Conservation (phyloP, 1,140 invertebrate species). For the Anastrepha ludens region DNA sequence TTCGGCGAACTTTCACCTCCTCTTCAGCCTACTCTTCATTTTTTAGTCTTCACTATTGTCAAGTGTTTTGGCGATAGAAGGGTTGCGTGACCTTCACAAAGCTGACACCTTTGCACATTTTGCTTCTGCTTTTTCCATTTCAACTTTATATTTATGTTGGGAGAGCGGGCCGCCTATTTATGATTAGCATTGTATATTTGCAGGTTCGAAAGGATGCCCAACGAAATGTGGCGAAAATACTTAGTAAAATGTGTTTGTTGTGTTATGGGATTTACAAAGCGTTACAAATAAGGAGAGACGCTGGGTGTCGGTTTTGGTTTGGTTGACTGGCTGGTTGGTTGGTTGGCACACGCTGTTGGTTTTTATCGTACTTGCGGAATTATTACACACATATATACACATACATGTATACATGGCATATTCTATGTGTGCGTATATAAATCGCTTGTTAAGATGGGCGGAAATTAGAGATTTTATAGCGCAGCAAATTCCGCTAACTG, state of each 20-base stretch:
- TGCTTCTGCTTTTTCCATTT: background rate
- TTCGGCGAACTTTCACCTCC: background rate
- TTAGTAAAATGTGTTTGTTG: background rate
- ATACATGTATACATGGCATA: too few species aligned
- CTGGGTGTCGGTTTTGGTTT: background rate
- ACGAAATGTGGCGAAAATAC: background rate
- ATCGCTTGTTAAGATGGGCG: background rate
- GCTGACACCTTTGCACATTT: background rate
- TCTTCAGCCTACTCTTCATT: background rate
- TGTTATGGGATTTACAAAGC: background rate
- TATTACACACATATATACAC: too few species aligned
- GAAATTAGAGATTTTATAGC: slow-evolving; percentile 5
- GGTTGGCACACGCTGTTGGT: too few species aligned
- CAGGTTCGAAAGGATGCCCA: background rate
- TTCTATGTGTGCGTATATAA: background rate
- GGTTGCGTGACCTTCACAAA: background rate
- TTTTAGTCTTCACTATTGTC: background rate
- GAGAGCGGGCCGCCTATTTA: background rate
- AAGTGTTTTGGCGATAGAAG: background rate
- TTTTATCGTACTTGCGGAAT: too few species aligned
- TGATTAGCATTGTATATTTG: slow-evolving; percentile 17
- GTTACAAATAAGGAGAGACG: background rate
- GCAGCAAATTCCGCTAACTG: slow-evolving; percentile 31
- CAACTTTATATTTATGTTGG: background rate
- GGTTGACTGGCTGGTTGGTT: too few species aligned